These are phyloP conservation scores for Nixonia krombeini DNA, from an alignment of 1,140 invertebrate species.

Conservation along the genomic window DNA sequence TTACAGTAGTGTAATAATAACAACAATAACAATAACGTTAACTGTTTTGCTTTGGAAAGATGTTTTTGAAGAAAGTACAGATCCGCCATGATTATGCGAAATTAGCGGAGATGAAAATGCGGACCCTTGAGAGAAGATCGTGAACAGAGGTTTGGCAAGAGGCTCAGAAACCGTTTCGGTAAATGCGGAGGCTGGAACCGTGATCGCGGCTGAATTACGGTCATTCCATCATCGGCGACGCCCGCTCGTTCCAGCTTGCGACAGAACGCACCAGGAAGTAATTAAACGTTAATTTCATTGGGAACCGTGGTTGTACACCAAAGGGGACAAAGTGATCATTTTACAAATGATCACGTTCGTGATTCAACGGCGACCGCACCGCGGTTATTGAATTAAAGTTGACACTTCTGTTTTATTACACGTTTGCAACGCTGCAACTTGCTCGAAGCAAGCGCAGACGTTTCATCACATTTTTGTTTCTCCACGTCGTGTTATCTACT, in stretches of 20 bases:
- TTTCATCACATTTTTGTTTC: too few relatives aligned
- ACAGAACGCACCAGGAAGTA: constrained; percentile 24
- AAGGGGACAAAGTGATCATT: neutral
- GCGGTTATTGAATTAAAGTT: too few relatives aligned
- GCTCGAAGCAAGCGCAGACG: too few relatives aligned
- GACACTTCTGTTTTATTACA: too few relatives aligned
- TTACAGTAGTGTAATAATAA: too few relatives aligned
- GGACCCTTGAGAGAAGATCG: neutral
- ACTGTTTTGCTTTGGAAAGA: too few relatives aligned
- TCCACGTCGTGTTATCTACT: too few relatives aligned
- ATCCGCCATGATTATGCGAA: too few relatives aligned
- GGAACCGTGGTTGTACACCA: constrained; percentile 13
- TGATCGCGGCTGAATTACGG: constrained; percentile 21
- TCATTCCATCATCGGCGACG: constrained; percentile 19
- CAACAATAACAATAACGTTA: too few relatives aligned
- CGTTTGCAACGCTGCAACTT: too few relatives aligned
- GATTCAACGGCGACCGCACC: neutral
- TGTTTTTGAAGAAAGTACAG: too few relatives aligned
- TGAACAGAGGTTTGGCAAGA: constrained; percentile 1
- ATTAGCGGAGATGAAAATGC: neutral
- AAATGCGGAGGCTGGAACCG: constrained; percentile 17
- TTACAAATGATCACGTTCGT: too few relatives aligned
- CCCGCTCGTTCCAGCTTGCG: constrained; percentile 2
- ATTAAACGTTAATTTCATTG: constrained; percentile 34
- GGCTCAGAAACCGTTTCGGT: constrained; percentile 16